These are phyloP conservation scores for Ictidomys tridecemlineatus DNA, from an alignment of 2,113 vertebrate species.

Conservation along the genomic window DNA sequence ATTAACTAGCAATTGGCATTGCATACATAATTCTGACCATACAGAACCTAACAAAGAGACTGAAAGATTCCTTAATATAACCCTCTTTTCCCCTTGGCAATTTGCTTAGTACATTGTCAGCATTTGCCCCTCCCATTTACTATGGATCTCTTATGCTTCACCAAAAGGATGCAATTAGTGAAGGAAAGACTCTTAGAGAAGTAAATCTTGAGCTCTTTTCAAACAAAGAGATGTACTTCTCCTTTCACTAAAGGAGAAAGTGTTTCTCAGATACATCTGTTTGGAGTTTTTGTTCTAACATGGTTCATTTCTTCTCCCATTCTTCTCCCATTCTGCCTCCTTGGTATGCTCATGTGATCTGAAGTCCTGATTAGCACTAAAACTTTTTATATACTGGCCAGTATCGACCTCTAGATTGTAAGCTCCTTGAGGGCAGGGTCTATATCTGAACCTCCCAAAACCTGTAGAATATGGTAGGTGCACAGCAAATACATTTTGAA, in stretches of 20 bases:
- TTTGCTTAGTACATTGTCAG: conserved; percentile 10
- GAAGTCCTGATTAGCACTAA: not conserved
- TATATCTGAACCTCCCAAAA: not conserved
- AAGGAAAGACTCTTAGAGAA: conserved; percentile 54
- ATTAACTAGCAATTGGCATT: conserved; percentile 37
- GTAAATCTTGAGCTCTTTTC: conserved; percentile 43
- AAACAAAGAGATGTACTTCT: conserved; percentile 14
- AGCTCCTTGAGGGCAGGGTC: conserved; percentile 38
- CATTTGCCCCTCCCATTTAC: conserved; percentile 7
- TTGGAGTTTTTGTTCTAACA: not conserved
- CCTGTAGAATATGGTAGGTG: conserved; percentile 35
- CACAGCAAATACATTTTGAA: conserved; percentile 34
- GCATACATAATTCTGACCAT: conserved; percentile 43
- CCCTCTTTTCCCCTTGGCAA: not conserved
- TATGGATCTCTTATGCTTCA: conserved; percentile 19
- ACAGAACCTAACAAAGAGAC: conserved; percentile 28
- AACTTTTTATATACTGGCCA: conserved; percentile 20
- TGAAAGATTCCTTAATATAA: conserved; percentile 42
- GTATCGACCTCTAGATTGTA: conserved; percentile 51
- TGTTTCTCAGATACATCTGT: not conserved
- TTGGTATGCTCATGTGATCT: conserved; percentile 36
- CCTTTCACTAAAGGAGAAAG: conserved; percentile 46
- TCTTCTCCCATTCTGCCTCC: conserved; percentile 12
- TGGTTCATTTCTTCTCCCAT: conserved; percentile 21
- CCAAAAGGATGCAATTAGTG: conserved; percentile 38